A percentile compares a stretch with the other conserved stretches of the same genome.
phyloP scores from a whole-genome alignment of 2,797 vertebrate genomes.

The Cryptoblepharus egeriae region DNA sequence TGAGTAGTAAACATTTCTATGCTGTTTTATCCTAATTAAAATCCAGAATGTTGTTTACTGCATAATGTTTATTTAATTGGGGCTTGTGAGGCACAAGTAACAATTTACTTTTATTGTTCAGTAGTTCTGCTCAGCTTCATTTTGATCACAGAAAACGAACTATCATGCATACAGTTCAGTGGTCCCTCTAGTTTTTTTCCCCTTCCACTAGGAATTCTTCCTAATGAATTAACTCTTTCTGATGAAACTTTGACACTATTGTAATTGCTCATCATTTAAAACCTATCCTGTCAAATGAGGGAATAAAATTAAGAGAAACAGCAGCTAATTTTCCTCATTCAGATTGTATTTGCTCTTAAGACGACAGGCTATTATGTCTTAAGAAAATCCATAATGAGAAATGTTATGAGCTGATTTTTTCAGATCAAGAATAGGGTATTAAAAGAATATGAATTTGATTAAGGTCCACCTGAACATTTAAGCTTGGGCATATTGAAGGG shows the following conservation, averaged over 20 bases:
- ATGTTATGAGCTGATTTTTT: slow-evolving; percentile 70
- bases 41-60: slow-evolving; percentile 61
- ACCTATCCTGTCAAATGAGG: slow-evolving; percentile 42
- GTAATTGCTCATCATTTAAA: slow-evolving; percentile 56
- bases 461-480: slow-evolving; percentile 53
- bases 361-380: slow-evolving; percentile 69
- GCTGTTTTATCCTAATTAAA: slow-evolving; percentile 67
- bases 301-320: slow-evolving; percentile 57
- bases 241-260: background rate
- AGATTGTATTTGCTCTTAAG: slow-evolving; percentile 61
- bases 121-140: slow-evolving; percentile 59
- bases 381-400: slow-evolving; percentile 70
- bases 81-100: slow-evolving; percentile 56
- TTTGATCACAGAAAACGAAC: slow-evolving; percentile 55
- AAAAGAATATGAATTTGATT: slow-evolving; percentile 56
- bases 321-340: slow-evolving; percentile 65
- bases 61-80: slow-evolving; percentile 66
- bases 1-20: slow-evolving; percentile 39
- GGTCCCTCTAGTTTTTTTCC: slow-evolving; percentile 23
- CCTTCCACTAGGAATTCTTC: slow-evolving; percentile 36
- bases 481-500: background rate
- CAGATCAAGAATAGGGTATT: slow-evolving; percentile 59
- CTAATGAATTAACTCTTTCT: slow-evolving; percentile 63
- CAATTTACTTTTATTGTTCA: slow-evolving; percentile 70
- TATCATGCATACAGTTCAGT: slow-evolving; percentile 53